A percentile compares a stretch with the other conserved stretches of the same genome.
These are phyloP conservation scores for Hucho hucho DNA, from an alignment of 2,113 vertebrate species.

Conservation along the genomic window DNA sequence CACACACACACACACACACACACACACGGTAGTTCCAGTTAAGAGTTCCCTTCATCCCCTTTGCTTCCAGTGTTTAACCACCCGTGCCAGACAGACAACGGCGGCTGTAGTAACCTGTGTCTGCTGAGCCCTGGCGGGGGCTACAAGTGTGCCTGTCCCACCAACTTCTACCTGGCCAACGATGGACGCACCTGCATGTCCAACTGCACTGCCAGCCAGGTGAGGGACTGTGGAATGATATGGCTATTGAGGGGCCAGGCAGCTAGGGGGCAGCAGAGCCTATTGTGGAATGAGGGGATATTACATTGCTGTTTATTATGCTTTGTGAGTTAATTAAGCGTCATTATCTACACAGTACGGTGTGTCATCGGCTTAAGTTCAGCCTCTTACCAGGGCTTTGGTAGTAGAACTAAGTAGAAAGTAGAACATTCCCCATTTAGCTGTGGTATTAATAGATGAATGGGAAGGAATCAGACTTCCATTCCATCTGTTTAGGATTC, in stretches of 20 bases:
- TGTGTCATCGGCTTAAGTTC: background rate
- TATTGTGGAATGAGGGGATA: no score
- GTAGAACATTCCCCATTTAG: no score
- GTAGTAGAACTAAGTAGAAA: no score
- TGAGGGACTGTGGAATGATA: constrained; percentile 38
- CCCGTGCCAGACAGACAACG: constrained; percentile 89
- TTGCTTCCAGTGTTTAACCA: constrained; percentile 82
- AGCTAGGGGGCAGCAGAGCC: no score
- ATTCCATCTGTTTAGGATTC: no score
- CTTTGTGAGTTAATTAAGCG: no score
- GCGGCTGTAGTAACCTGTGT: constrained; percentile 94
- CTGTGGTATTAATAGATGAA: no score
- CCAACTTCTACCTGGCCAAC: constrained; percentile 92
- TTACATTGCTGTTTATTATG: no score
- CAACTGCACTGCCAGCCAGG: constrained; percentile 98
- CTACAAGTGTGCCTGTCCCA: constrained; percentile 93
- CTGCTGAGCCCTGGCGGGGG: constrained; percentile 87
- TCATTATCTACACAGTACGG: background rate
- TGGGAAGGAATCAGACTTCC: no score
- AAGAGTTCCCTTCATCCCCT: background rate
- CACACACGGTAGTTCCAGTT: background rate
- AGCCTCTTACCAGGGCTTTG: no score
- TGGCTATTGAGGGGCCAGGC: no score
- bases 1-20: background rate
- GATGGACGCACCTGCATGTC: constrained; percentile 92